Conservation (phyloP, 2,888 invertebrate genomes). For the Anorthoa munda region DNA sequence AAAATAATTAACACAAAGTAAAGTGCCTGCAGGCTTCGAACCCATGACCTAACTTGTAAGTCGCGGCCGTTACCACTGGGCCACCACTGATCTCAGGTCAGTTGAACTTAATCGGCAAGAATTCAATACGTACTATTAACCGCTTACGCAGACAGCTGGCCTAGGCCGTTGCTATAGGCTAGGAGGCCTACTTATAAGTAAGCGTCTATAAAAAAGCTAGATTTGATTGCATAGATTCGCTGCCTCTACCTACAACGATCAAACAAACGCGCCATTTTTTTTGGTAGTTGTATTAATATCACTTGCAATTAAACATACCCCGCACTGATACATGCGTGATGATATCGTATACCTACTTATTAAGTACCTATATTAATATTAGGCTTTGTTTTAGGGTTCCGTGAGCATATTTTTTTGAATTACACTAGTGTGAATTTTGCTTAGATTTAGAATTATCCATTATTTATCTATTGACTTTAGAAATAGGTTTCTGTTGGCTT, state of each 20-base stretch:
- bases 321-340: constrained; percentile 29
- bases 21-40: too few species aligned
- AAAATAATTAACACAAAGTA: too few species aligned
- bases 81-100: too few species aligned
- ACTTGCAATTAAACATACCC: constrained; percentile 33
- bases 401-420: neutral
- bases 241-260: neutral
- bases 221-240: neutral
- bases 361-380: constrained; percentile 27
- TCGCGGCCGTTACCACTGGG: too few species aligned
- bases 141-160: neutral
- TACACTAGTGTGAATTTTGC: neutral
- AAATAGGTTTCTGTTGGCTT: too few species aligned
- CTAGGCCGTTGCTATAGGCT: neutral
- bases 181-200: neutral
- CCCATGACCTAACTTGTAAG: too few species aligned
- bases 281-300: constrained; percentile 12
- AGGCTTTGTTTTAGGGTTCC: constrained; percentile 31
- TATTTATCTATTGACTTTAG: too few species aligned
- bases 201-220: neutral
- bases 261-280: constrained; percentile 17
- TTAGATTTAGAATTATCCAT: too few species aligned
- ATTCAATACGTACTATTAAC: neutral
- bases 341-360: constrained; percentile 39
- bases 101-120: neutral